phyloP scores from a whole-genome alignment of 2,797 vertebrate genomes.

The Cottoperca gobio region DNA sequence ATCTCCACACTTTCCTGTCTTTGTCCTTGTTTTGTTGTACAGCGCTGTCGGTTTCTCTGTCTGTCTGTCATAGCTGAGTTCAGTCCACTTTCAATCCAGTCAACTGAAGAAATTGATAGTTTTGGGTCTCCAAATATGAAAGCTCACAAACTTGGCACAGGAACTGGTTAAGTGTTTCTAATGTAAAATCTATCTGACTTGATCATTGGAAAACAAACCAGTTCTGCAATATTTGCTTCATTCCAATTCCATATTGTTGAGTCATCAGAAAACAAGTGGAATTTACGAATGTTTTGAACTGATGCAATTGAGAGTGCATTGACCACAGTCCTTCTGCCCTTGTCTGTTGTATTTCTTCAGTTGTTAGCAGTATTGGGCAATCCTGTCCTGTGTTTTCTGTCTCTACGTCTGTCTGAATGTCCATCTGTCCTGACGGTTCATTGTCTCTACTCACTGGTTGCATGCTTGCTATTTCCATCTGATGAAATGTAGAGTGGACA shows the following conservation, averaged over 20 bases:
- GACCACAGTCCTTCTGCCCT: constrained; percentile 24
- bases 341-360: constrained; percentile 20
- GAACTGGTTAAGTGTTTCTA: neutral
- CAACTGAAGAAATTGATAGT: neutral
- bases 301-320: constrained; percentile 47
- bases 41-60: constrained; percentile 29
- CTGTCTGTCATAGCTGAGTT: constrained; percentile 43
- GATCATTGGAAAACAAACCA: neutral
- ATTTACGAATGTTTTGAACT: constrained; percentile 6
- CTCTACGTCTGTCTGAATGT: constrained; percentile 38
- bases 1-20: constrained; percentile 9
- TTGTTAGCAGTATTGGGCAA: constrained; percentile 42
- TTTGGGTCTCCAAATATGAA: neutral
- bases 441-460: constrained; percentile 65
- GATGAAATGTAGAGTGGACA: constrained; percentile 28
- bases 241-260: neutral
- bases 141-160: neutral
- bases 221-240: neutral
- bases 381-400: constrained; percentile 35
- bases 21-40: constrained; percentile 41
- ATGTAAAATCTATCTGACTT: neutral
- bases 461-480: constrained; percentile 76
- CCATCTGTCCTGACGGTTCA: constrained; percentile 21
- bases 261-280: constrained; percentile 39
- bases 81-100: constrained; percentile 54